Evolutionary conservation across 2,888 invertebrate genomes (phyloP), one percentile per base, ranked within the genome.

Genomic region (Mechanitis mazaeus): DNA sequence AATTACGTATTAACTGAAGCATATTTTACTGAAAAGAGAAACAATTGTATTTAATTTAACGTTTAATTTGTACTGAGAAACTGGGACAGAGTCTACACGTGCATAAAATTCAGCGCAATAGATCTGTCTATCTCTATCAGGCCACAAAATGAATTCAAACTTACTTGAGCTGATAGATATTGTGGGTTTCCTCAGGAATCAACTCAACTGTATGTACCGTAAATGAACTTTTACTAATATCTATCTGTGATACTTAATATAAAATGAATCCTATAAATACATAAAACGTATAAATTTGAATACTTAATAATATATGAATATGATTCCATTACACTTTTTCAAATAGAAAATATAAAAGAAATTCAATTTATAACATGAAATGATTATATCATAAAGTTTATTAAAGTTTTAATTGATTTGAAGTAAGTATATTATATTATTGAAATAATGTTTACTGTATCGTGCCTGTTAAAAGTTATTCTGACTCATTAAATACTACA

Each of bases 361-460:
- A 42, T 9, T 42, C 42, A 9, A 42, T 42, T 42, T 33, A 45
- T 31, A 45, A 55, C 55, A 33, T 56, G 9, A 59, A 55, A n/a
- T 31, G 35, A 54, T 33, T 56, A 54, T 53, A n/a, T 33, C 54
- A 54, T 57, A 53, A 58, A 56, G 59, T 62, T 69, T 68, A 68
- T 69, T 65, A 65, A 59, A 69, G 60, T 69, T 72, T 70, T 70
- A 72, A 74, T 73, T 72, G 69, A 72, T 73, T 71, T 60, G 61
- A 63, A 69, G 63, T 67, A 67, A 63, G 68, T 69, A 67, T 67
- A 71, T 71, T 71, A 45, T 73, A 66, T 69, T 66, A 68, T 66
- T 64, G 54, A 66, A 68, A 65, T 70, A 65, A 68, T 59, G 64
- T 65, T 58, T 58, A 58, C 63, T 55, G 59, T 63, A 60, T 65